phyloP scores from a whole-genome alignment of 2,113 vertebrate species.

The Haliaeetus leucogaster region DNA sequence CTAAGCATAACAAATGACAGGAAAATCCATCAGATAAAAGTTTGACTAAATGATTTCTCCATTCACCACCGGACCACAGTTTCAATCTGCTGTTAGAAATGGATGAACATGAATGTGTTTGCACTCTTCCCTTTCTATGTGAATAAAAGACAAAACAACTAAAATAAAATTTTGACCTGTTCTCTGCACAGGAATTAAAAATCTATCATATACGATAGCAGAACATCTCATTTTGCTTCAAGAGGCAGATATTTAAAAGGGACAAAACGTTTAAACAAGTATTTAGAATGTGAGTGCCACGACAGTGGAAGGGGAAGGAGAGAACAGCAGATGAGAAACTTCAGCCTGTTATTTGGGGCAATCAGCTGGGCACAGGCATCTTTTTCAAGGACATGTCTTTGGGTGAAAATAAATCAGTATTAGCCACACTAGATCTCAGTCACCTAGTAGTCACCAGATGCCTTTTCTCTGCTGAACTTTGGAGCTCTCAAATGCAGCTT shows the following conservation, averaged over 20 bases:
- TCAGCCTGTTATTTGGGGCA: not conserved
- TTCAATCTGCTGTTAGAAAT: not conserved
- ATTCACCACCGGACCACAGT: not conserved
- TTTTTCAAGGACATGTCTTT: not conserved
- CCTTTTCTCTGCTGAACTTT: not conserved
- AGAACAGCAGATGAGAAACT: not conserved
- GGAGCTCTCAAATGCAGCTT: not conserved
- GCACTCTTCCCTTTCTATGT: not conserved
- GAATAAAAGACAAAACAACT: not conserved
- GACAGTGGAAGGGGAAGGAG: not conserved
- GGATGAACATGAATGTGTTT: not conserved
- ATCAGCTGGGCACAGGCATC: not conserved
- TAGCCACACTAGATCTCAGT: not conserved
- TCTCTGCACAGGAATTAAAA: not conserved
- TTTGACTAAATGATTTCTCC: not conserved
- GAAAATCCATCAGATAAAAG: not conserved
- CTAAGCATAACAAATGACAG: not conserved
- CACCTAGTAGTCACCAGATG: not conserved
- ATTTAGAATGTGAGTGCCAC: not conserved
- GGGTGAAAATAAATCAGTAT: not conserved
- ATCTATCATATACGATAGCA: rapidly evolving
- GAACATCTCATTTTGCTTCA: not conserved
- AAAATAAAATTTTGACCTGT: not conserved
- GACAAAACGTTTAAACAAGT: not conserved
- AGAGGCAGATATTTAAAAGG: not conserved